Conservation (phyloP, 2,113 vertebrate genomes). For the Gobio gobio region DNA sequence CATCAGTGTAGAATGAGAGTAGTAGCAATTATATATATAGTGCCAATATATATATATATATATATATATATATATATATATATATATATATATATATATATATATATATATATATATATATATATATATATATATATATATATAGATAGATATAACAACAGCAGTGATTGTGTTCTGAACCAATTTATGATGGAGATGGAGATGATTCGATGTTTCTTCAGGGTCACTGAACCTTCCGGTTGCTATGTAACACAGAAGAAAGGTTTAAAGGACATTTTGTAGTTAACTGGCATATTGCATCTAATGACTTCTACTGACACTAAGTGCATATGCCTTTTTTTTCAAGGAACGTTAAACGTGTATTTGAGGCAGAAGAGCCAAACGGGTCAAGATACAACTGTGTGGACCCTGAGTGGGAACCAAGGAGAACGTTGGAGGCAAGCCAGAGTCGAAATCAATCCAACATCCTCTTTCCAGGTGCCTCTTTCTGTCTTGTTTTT, state of each 20-base stretch:
- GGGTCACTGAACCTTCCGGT: slow-evolving; percentile 20
- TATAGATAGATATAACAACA: too few species aligned
- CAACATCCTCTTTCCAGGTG: slow-evolving; percentile 92
- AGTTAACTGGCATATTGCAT: slow-evolving; percentile 19
- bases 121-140: too few species aligned
- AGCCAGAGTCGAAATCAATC: slow-evolving; percentile 89
- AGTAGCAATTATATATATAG: not conserved
- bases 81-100: too few species aligned
- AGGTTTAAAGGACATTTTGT: slow-evolving; percentile 5
- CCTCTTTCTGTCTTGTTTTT: not conserved
- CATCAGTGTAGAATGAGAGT: not conserved
- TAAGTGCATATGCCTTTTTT: slow-evolving; percentile 39
- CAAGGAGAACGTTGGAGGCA: slow-evolving; percentile 92
- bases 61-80: too few species aligned
- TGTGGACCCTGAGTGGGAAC: slow-evolving; percentile 92
- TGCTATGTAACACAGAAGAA: slow-evolving; percentile 3
- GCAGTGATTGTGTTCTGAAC: slow-evolving; percentile 13
- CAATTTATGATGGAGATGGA: not conserved
- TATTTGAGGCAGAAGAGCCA: slow-evolving; percentile 87
- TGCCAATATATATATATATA: too few species aligned
- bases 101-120: not conserved
- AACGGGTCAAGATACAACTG: slow-evolving; percentile 76
- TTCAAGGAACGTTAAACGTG: slow-evolving; percentile 80
- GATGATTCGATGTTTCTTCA: slow-evolving; percentile 10
- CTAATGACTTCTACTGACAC: slow-evolving; percentile 17